Percentiles rank a stretch among this genome's conserved stretches.
These are phyloP conservation scores for Campoletis raptor DNA, from an alignment of 2,888 invertebrate species.

Conservation along the genomic window DNA sequence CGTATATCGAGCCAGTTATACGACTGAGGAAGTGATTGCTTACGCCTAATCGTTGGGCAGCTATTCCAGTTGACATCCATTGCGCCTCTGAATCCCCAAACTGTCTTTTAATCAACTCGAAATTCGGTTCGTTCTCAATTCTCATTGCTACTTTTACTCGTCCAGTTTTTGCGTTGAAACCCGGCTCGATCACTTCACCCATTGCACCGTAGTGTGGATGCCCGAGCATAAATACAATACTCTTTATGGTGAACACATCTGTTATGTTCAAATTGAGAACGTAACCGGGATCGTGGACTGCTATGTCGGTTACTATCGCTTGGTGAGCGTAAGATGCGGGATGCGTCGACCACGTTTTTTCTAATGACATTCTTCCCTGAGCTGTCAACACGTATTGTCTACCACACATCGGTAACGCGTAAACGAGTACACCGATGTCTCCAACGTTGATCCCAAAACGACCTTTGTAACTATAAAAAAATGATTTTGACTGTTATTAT, in stretches of 20 bases:
- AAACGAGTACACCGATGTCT: slow-evolving; percentile 88
- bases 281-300: slow-evolving; percentile 84
- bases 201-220: slow-evolving; percentile 93
- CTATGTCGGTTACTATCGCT: slow-evolving; percentile 87
- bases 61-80: slow-evolving; percentile 87
- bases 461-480: slow-evolving; percentile 85
- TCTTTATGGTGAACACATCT: slow-evolving; percentile 89
- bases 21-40: slow-evolving; percentile 91
- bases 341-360: slow-evolving; percentile 90
- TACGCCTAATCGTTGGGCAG: slow-evolving; percentile 89
- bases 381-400: slow-evolving; percentile 87
- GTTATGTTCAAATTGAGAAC: slow-evolving; percentile 85
- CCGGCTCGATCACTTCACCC: slow-evolving; percentile 89
- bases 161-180: slow-evolving; percentile 86
- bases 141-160: slow-evolving; percentile 87
- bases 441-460: slow-evolving; percentile 93
- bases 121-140: slow-evolving; percentile 86
- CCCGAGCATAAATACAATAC: slow-evolving; percentile 91
- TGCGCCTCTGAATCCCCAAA: slow-evolving; percentile 81
- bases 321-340: slow-evolving; percentile 90
- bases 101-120: slow-evolving; percentile 78
- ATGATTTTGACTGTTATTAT: neutral
- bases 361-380: slow-evolving; percentile 88
- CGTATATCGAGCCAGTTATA: slow-evolving; percentile 93
- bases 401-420: slow-evolving; percentile 91